A percentile compares a stretch with the other conserved stretches of the same genome.
Conservation (phyloP, 2,113 vertebrate species). For the Pseudorhombus dupliciocellatus region DNA sequence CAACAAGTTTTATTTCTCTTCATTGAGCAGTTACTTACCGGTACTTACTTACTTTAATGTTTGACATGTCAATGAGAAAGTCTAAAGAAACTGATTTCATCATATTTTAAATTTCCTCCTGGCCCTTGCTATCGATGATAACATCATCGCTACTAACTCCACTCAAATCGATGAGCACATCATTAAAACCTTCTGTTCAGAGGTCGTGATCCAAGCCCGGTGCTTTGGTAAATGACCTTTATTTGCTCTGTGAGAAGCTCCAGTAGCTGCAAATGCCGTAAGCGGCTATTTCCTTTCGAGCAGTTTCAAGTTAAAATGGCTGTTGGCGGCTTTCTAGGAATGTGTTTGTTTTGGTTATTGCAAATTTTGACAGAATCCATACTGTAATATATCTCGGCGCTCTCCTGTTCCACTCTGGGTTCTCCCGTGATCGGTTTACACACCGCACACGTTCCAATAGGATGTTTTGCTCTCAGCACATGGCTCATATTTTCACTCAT, state of each 20-base stretch:
- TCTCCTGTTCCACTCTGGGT: constrained; percentile 28
- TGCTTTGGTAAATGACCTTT: neutral
- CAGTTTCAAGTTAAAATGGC: neutral
- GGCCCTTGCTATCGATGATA: neutral
- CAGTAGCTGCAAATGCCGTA: neutral
- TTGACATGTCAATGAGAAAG: neutral
- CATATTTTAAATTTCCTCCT: too few relatives aligned
- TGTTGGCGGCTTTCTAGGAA: neutral
- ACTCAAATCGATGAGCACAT: neutral
- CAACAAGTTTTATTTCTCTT: neutral
- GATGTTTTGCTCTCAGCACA: constrained; percentile 62
- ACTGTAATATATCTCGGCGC: neutral
- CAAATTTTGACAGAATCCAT: neutral
- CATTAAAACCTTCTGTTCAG: neutral
- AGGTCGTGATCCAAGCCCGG: neutral
- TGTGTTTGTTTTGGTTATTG: neutral
- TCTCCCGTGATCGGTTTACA: constrained; percentile 42
- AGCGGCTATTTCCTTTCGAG: neutral
- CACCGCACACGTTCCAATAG: constrained; percentile 48
- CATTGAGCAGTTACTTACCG: neutral
- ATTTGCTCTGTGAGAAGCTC: neutral
- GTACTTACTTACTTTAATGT: too few relatives aligned
- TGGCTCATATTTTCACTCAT: constrained; percentile 54
- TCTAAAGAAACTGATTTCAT: too few relatives aligned
- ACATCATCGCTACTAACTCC: neutral